These are phyloP conservation scores for Manduca sexta DNA, from an alignment of 1,140 invertebrate genomes.

Conservation along the genomic window DNA sequence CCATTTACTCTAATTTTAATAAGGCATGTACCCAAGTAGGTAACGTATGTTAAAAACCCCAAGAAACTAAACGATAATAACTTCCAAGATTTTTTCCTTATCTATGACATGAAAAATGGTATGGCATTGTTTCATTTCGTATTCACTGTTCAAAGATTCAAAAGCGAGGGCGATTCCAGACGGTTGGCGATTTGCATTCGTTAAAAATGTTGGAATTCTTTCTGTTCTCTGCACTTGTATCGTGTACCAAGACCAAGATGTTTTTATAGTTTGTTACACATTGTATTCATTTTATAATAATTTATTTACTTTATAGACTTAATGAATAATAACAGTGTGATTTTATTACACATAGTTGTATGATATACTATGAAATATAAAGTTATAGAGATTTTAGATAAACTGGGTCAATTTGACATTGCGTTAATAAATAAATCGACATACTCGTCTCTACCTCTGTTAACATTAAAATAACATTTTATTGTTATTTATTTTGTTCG, in stretches of 20 bases:
- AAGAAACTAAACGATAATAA: too few species aligned
- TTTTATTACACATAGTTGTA: too few species aligned
- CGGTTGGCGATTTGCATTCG: constrained; percentile 72
- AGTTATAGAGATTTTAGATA: too few species aligned
- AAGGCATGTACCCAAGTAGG: too few species aligned
- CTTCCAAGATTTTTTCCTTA: constrained; percentile 10
- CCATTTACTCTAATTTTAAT: too few species aligned
- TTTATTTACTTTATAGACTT: neutral
- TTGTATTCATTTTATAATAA: too few species aligned
- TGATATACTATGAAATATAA: too few species aligned
- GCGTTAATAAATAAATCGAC: too few species aligned
- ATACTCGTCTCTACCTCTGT: too few species aligned
- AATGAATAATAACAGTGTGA: constrained; percentile 11
- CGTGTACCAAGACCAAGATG: constrained; percentile 20
- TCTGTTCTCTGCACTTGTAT: constrained; percentile 59
- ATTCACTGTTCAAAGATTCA: constrained; percentile 55
- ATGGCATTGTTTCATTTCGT: constrained; percentile 57
- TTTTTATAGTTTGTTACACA: constrained; percentile 7
- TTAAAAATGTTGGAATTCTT: constrained; percentile 69
- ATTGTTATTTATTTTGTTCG: too few species aligned
- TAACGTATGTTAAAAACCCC: too few species aligned
- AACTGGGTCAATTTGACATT: neutral
- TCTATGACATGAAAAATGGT: constrained; percentile 36
- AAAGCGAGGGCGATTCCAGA: constrained; percentile 59
- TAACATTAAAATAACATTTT: too few species aligned